Percentiles rank a stretch among this genome's conserved stretches.
Conservation (phyloP, 2,888 invertebrate species). For the Rhagophthalmus giganteus region DNA sequence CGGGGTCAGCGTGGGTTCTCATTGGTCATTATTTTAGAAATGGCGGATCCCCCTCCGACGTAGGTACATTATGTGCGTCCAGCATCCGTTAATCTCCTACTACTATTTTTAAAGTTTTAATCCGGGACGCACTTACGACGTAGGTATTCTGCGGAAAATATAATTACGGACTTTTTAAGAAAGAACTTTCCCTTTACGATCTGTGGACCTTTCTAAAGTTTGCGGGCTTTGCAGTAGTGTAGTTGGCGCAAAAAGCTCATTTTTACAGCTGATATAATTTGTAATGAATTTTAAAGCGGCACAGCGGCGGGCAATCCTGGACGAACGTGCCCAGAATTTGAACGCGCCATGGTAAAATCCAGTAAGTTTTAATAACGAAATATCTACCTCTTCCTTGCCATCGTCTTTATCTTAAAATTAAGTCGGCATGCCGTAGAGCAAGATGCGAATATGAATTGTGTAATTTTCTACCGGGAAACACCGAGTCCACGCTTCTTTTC, state of each 20-base stretch:
- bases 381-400: conserved; percentile 18
- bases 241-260: conserved; percentile 45
- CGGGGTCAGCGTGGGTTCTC: conserved; percentile 43
- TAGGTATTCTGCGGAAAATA: too few species aligned
- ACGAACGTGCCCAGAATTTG: conserved; percentile 53
- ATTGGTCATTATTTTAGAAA: conserved; percentile 49
- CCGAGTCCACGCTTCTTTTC: conserved; percentile 45
- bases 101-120: background rate
- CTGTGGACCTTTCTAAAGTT: conserved; percentile 21
- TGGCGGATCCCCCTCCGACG: conserved; percentile 37
- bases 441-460: conserved; percentile 31
- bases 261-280: conserved; percentile 56
- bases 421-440: conserved; percentile 24
- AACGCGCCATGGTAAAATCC: conserved; percentile 39
- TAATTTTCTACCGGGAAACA: conserved; percentile 36
- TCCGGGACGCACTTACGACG: too few species aligned
- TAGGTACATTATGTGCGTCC: background rate
- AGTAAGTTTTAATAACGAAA: conserved; percentile 24
- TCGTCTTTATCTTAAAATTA: conserved; percentile 23
- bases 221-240: conserved; percentile 17
- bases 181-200: conserved; percentile 15
- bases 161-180: too few species aligned
- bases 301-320: conserved; percentile 53
- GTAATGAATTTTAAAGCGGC: conserved; percentile 56
- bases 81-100: too few species aligned